Percentiles rank a stretch among this genome's conserved stretches.
Conservation (phyloP, 2,113 vertebrate species). For the Cyphomyrus plagiostoma region DNA sequence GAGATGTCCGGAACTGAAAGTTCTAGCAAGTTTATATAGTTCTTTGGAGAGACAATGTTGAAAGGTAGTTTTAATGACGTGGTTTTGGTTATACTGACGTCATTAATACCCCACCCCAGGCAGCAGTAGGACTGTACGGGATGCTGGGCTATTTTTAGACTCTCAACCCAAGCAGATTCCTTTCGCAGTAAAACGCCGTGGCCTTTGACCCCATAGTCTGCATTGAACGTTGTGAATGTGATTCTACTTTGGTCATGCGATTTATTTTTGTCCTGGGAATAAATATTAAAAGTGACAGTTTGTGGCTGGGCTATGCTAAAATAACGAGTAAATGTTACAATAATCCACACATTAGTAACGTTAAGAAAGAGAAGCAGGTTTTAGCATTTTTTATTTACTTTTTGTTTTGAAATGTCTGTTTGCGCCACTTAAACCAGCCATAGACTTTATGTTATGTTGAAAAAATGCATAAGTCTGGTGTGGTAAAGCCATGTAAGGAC, state of each 20-base stretch:
- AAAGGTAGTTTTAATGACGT: slow-evolving; percentile 4
- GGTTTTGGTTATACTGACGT: background rate
- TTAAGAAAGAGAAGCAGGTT: background rate
- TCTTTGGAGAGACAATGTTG: background rate
- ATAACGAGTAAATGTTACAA: background rate
- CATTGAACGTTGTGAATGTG: background rate
- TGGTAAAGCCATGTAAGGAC: background rate
- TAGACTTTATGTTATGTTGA: background rate
- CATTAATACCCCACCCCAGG: background rate
- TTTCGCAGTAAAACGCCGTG: background rate
- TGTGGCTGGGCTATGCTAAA: background rate
- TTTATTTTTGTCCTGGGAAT: background rate
- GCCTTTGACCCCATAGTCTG: background rate
- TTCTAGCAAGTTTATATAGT: background rate
- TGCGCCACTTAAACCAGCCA: background rate
- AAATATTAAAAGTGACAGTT: background rate
- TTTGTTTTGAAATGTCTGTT: background rate
- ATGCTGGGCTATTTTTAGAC: slow-evolving; percentile 13
- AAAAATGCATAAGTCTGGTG: background rate
- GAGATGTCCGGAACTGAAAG: background rate
- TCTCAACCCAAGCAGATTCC: background rate
- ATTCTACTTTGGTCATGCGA: background rate
- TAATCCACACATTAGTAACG: background rate
- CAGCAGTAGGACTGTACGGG: background rate
- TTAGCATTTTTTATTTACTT: background rate